Evolutionary conservation across 2,797 vertebrate species (phyloP), one percentile per base, ranked within the genome.

Genomic region (Ctenosaura bakeri): DNA sequence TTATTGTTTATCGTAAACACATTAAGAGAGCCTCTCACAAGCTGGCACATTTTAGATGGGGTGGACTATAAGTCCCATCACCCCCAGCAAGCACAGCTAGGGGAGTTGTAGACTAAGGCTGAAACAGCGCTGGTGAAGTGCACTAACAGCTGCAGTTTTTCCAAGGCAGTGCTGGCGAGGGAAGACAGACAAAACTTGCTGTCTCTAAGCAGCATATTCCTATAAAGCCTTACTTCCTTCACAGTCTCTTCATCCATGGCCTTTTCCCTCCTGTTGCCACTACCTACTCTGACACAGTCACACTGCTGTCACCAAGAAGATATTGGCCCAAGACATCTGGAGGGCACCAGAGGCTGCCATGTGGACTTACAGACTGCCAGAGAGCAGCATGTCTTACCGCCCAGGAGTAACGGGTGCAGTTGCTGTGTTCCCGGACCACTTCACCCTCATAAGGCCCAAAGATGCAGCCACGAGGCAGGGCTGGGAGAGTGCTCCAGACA

Each of bases 381-480:
- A 35, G 46, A 50, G 13, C 8, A 12, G 32, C 18, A 1, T 7
- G 18, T 32, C 96, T 97, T 91, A 97, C 96, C 91, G 96, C 96
- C 97, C 97, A 97, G 90, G 97, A 93, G 38, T 97, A 97, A 88
- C 93, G 94, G 62, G 96, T 97, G 93, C 95, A 96, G n/a, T 88
- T 86, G 0, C 91, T 95, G 94, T 96, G 94, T 82, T 95, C 96
- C 71, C 81, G 86, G 89, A 95, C 92, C 69, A 97, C 69, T 71
- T 98, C 96, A 56, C 97, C 97, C 10, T 96, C 90, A n/a, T 94
- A 97, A 0, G 98, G 97, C 4, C 96, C 96, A 85, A 97, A 97
- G 89, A 97, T 92, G 81, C 96, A 95, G 0, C 95, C 96, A 6
- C 94, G 94, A 56, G 95, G 96, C 22, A 97, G 93, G 24, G 95